Percentiles rank a stretch among this genome's conserved stretches.
phyloP scores from a whole-genome alignment of 1,140 invertebrate species.

The Leptinotarsa texana region DNA sequence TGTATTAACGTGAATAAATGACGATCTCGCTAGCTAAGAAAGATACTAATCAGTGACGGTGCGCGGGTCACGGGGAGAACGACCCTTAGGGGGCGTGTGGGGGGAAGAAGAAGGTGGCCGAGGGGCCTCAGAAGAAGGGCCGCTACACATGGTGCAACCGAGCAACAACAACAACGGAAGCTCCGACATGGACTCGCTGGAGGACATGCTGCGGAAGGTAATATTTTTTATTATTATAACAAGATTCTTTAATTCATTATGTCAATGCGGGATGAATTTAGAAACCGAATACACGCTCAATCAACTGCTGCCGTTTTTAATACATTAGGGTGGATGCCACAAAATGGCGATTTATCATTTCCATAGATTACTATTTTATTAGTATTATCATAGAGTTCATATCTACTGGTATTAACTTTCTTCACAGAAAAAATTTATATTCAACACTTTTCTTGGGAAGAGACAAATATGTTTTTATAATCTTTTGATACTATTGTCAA shows the following conservation, averaged over 20 bases:
- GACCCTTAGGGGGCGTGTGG: slow-evolving; percentile 11
- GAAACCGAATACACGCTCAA: neutral
- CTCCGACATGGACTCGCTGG: slow-evolving; percentile 78
- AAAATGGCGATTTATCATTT: neutral
- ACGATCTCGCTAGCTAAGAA: neutral
- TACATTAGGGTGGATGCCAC: neutral
- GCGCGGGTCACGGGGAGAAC: neutral
- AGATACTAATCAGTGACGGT: slow-evolving; percentile 7
- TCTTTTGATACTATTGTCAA: too few relatives aligned
- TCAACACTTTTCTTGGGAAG: too few relatives aligned
- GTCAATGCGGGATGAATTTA: neutral
- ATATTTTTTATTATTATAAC: slow-evolving; percentile 35
- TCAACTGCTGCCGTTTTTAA: neutral
- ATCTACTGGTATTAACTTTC: too few relatives aligned
- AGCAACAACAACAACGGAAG: slow-evolving; percentile 69
- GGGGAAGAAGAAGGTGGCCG: slow-evolving; percentile 10
- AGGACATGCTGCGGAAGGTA: slow-evolving; percentile 83
- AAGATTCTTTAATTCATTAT: neutral
- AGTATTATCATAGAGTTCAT: too few relatives aligned
- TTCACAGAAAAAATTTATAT: too few relatives aligned
- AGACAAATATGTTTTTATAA: too few relatives aligned
- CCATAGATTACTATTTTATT: neutral
- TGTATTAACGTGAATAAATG: slow-evolving; percentile 4
- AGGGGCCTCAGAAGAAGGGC: slow-evolving; percentile 12
- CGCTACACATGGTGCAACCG: slow-evolving; percentile 54